Evolutionary conservation across 2,797 vertebrate genomes (phyloP).

Genomic region (Synanceia verrucosa): DNA sequence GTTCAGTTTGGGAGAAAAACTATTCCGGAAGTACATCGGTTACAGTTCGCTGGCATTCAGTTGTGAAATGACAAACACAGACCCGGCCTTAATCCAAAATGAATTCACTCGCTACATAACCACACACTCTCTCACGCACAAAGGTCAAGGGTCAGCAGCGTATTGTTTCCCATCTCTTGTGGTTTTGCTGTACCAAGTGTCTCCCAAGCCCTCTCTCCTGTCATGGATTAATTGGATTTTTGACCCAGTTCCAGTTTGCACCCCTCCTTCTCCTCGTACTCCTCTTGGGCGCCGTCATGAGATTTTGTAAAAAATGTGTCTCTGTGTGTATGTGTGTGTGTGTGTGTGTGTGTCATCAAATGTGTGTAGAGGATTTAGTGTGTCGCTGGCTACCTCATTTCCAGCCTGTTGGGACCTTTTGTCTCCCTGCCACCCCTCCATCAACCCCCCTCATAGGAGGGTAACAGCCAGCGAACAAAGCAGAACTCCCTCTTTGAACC

Average conservation of each 20-base stretch:
- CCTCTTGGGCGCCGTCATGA: constrained; percentile 35
- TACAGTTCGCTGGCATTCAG: not conserved
- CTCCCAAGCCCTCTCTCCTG: constrained; percentile 46
- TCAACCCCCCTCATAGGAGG: constrained; percentile 22
- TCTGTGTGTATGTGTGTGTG: constrained; percentile 4
- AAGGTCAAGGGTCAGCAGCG: constrained; percentile 35
- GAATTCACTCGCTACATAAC: constrained; percentile 1
- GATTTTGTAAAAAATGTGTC: constrained; percentile 35
- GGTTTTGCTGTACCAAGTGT: constrained; percentile 38
- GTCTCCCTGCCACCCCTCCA: constrained; percentile 36
- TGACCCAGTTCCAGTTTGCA: constrained; percentile 72
- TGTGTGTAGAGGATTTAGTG: constrained; percentile 49
- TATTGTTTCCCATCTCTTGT: constrained; percentile 53
- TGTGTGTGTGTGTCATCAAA: not conserved
- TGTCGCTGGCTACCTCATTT: constrained; percentile 47
- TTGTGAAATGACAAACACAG: constrained; percentile 14
- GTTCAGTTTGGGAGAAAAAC: constrained; percentile 2
- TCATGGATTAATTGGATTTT: constrained; percentile 80
- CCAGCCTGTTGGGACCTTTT: constrained; percentile 61
- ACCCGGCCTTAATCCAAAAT: constrained; percentile 32
- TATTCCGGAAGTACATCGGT: constrained; percentile 11
- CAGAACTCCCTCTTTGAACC: constrained; percentile 37
- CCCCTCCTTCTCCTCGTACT: constrained; percentile 35
- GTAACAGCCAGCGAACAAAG: constrained; percentile 54
- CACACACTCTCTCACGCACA: constrained; percentile 14